Conservation (phyloP, 2,797 vertebrate genomes). For the Galago senegalensis region DNA sequence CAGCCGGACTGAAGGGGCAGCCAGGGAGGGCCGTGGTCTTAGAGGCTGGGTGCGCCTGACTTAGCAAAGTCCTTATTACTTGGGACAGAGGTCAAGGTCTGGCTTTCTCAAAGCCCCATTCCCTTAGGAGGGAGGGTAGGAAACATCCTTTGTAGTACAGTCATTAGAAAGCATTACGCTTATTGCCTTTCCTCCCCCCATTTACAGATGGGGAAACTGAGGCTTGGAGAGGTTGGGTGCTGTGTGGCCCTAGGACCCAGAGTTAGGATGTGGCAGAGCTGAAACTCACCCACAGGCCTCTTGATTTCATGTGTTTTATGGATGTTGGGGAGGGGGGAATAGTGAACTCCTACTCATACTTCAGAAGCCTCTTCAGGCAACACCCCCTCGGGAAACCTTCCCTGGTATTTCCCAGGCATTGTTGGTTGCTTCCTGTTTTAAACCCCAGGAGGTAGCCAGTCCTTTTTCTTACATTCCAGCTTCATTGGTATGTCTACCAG, state of each 20-base stretch:
- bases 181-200: not conserved
- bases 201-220: conserved; percentile 65
- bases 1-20: not conserved
- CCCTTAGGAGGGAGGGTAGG: not conserved
- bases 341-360: not conserved
- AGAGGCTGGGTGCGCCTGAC: not conserved
- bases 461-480: not conserved
- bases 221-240: not conserved
- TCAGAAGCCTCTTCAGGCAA: not conserved
- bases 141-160: not conserved
- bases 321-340: not conserved
- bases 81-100: not conserved
- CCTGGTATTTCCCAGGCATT: not conserved
- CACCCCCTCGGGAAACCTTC: not conserved
- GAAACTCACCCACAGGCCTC: not conserved
- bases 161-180: not conserved
- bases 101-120: not conserved
- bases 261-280: not conserved
- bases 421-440: conserved; percentile 36
- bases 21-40: not conserved
- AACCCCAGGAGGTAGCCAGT: not conserved
- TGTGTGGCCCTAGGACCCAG: not conserved
- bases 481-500: not conserved
- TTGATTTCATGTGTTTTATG: not conserved
- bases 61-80: not conserved